Conservation (phyloP, 1,140 invertebrate species). For the Charaxes varanes region DNA sequence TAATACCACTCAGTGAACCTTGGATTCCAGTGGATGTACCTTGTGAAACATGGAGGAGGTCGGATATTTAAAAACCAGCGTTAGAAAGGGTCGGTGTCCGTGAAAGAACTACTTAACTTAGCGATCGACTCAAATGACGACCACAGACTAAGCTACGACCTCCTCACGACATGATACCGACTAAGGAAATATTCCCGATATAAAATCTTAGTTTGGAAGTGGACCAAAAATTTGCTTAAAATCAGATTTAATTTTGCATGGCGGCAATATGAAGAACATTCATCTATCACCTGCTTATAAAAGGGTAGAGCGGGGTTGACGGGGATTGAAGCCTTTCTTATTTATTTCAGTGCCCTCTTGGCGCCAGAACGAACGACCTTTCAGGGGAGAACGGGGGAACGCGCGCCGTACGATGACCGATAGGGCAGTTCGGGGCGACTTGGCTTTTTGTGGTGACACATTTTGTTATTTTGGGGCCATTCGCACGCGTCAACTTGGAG, state of each 20-base stretch:
- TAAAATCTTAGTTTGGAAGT: no score
- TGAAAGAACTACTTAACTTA: no score
- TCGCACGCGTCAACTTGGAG: conserved; percentile 3
- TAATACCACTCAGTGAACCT: no score
- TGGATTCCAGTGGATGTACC: no score
- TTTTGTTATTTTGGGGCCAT: conserved; percentile 18
- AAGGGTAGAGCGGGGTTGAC: conserved; percentile 58
- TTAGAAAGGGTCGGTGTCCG: no score
- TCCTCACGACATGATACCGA: no score
- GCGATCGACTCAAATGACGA: no score
- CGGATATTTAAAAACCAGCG: no score
- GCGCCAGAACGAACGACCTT: conserved; percentile 49
- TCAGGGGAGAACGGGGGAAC: conserved; percentile 32
- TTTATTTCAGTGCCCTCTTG: conserved; percentile 53
- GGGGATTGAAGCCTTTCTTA: conserved; percentile 59
- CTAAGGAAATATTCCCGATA: no score
- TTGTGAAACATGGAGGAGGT: no score
- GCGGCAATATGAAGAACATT: conserved; percentile 32
- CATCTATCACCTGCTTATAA: conserved; percentile 65
- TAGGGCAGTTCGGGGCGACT: conserved; percentile 28
- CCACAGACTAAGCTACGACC: no score
- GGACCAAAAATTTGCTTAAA: conserved; percentile 5
- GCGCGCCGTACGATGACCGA: conserved; percentile 51
- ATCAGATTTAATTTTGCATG: conserved; percentile 9
- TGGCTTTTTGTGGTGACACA: conserved; percentile 26